phyloP scores from a whole-genome alignment of 2,113 vertebrate species.

The Prietella phreatophila region DNA sequence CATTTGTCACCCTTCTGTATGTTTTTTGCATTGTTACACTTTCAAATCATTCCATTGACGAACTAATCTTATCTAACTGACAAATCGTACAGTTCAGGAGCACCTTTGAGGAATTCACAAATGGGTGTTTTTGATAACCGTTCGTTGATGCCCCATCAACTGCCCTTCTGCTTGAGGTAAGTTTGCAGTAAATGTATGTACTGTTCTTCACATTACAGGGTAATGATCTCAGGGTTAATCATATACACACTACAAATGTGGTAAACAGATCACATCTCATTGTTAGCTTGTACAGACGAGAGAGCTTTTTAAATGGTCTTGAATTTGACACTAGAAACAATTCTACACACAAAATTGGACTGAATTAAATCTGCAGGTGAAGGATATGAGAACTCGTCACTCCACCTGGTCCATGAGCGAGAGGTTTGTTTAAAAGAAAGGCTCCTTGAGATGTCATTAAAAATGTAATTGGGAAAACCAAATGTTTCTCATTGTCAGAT shows the following conservation, averaged over 20 bases:
- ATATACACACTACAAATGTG: neutral
- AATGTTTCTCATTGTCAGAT: slow-evolving; percentile 28
- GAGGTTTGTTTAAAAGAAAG: slow-evolving; percentile 41
- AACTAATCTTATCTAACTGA: neutral
- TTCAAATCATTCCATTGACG: neutral
- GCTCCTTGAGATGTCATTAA: slow-evolving; percentile 53
- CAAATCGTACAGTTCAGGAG: neutral
- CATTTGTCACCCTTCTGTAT: neutral
- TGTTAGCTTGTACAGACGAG: neutral
- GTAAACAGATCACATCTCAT: neutral
- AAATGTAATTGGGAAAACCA: slow-evolving; percentile 31
- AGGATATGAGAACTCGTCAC: neutral
- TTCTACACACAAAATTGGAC: neutral
- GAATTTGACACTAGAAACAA: neutral
- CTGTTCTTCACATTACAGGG: neutral
- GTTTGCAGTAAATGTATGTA: neutral
- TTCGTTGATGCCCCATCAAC: neutral
- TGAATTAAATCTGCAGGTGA: neutral
- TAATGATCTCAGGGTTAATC: neutral
- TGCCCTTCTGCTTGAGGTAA: neutral
- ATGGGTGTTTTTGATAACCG: neutral
- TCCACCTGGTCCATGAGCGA: neutral
- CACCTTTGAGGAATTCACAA: neutral
- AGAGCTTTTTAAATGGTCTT: too few species aligned
- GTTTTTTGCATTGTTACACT: neutral